phyloP scores from a whole-genome alignment of 2,888 invertebrate species.

The Aspidiotus rigidus region DNA sequence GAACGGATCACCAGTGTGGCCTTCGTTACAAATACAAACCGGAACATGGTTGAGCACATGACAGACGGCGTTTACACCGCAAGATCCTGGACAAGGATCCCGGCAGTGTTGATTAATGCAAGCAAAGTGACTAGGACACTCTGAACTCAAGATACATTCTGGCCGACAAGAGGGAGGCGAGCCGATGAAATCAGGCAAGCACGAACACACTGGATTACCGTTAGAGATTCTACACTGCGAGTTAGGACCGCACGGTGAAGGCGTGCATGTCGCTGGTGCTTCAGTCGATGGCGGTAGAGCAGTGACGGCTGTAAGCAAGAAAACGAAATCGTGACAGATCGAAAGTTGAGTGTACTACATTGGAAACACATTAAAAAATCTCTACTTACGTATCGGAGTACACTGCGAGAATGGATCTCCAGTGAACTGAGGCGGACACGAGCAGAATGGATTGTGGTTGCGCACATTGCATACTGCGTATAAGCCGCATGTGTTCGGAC shows the following conservation, averaged over 20 bases:
- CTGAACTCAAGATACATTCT: constrained; percentile 50
- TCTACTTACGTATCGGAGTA: constrained; percentile 54
- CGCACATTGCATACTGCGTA: constrained; percentile 71
- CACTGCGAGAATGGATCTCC: constrained; percentile 80
- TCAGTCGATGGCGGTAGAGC: constrained; percentile 35
- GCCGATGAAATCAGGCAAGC: constrained; percentile 60
- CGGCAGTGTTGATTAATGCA: constrained; percentile 59
- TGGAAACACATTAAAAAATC: not conserved
- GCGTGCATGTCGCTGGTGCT: constrained; percentile 50
- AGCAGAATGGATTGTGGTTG: constrained; percentile 80
- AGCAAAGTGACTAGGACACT: constrained; percentile 49
- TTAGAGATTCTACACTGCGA: constrained; percentile 61
- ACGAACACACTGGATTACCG: constrained; percentile 61
- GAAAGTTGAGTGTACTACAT: not conserved
- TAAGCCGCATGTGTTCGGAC: constrained; percentile 77
- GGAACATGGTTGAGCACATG: constrained; percentile 61
- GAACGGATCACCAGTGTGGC: constrained; percentile 58
- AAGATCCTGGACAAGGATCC: constrained; percentile 60
- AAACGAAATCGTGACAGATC: no score
- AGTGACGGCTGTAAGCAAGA: constrained; percentile 30
- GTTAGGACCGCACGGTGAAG: constrained; percentile 70
- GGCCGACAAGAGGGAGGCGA: constrained; percentile 68
- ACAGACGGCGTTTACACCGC: constrained; percentile 58
- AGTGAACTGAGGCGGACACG: constrained; percentile 71
- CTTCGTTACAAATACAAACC: constrained; percentile 59